A percentile compares a stretch with the other conserved stretches of the same genome.
Evolutionary conservation across 2,797 vertebrate genomes (phyloP).

Genomic region (Gallinago nigripennis): DNA sequence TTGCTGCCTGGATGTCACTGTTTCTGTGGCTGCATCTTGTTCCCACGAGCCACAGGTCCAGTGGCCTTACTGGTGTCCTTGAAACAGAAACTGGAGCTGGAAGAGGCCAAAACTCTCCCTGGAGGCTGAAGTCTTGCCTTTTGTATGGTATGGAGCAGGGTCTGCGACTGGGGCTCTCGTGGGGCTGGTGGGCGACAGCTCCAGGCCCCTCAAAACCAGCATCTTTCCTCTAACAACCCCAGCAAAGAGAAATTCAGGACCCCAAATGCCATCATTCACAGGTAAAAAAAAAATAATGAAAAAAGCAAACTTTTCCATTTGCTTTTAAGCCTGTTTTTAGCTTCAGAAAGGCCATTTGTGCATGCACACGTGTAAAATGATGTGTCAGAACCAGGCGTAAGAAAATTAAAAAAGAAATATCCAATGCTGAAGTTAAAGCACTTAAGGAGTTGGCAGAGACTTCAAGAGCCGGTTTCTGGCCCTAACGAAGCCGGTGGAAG

Average conservation of each 20-base stretch:
- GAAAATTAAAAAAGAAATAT: slow-evolving; percentile 36
- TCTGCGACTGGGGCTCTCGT: rapidly evolving
- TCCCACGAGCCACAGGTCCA: neutral
- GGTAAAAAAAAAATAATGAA: neutral
- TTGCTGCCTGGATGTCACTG: neutral
- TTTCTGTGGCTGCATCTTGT: neutral
- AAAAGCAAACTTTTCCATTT: neutral
- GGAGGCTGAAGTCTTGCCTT: neutral
- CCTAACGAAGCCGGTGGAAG: slow-evolving; percentile 49
- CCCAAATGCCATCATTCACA: neutral
- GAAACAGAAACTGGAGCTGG: neutral
- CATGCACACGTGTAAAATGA: slow-evolving; percentile 1
- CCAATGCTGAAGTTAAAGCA: slow-evolving; percentile 13
- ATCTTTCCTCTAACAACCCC: neutral
- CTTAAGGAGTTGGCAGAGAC: slow-evolving; percentile 56
- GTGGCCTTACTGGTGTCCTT: neutral
- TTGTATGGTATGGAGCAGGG: rapidly evolving
- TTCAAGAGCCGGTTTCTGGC: slow-evolving; percentile 45
- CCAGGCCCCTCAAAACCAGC: neutral
- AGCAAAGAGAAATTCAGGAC: neutral
- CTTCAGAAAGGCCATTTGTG: slow-evolving; percentile 12
- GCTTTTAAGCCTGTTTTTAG: neutral
- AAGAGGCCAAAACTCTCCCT: neutral
- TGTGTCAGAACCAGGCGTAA: neutral
- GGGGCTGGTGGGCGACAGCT: neutral